Percentiles rank a stretch among this genome's conserved stretches.
These are phyloP conservation scores for Leptinotarsa peninsularis DNA, from an alignment of 2,888 invertebrate genomes.

Conservation along the genomic window DNA sequence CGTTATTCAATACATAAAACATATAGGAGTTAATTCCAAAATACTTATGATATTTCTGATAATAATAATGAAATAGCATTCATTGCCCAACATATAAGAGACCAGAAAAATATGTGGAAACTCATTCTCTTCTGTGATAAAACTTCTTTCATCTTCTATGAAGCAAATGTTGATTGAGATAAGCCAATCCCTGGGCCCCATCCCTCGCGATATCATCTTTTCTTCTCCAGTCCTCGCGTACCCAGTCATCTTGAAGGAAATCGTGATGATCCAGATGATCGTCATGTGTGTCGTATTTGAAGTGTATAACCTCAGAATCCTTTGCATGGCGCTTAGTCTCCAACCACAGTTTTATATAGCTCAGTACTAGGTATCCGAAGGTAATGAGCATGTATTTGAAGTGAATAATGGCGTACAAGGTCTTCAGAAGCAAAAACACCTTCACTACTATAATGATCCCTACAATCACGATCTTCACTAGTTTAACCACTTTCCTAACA, in stretches of 20 bases:
- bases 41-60: no score
- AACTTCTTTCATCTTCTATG: neutral
- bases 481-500: conserved; percentile 76
- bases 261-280: conserved; percentile 87
- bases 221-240: conserved; percentile 39
- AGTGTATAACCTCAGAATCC: conserved; percentile 82
- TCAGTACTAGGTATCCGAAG: conserved; percentile 75
- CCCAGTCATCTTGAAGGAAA: conserved; percentile 72
- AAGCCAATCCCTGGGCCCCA: neutral
- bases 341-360: conserved; percentile 79
- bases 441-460: conserved; percentile 79
- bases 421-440: conserved; percentile 76
- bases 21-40: no score
- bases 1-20: no score
- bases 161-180: neutral
- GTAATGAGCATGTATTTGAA: conserved; percentile 84
- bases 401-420: conserved; percentile 78
- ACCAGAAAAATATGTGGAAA: no score
- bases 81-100: no score
- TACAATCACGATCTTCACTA: conserved; percentile 76
- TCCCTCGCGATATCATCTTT: conserved; percentile 18
- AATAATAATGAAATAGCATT: no score
- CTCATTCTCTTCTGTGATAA: neutral
- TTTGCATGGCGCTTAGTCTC: conserved; percentile 76
- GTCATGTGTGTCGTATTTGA: conserved; percentile 85